phyloP scores from a whole-genome alignment of 2,113 vertebrate genomes.

The Xiphophorus couchianus region DNA sequence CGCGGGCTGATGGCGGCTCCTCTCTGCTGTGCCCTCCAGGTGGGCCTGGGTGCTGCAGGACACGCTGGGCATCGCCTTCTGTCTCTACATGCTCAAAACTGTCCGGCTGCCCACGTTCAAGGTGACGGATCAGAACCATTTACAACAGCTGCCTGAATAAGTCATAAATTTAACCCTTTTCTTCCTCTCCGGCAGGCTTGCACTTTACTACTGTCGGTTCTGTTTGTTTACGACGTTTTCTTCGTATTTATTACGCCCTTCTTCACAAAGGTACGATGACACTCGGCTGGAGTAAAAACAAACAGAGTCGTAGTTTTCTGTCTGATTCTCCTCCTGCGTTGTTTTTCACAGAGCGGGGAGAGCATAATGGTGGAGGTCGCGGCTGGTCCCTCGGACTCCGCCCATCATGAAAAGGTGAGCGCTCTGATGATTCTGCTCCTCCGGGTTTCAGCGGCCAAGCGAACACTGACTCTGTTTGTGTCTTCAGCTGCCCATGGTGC shows the following conservation, averaged over 20 bases:
- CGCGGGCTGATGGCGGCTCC: background rate
- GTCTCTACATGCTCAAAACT: constrained; percentile 95
- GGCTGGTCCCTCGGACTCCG: constrained; percentile 89
- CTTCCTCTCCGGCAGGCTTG: constrained; percentile 83
- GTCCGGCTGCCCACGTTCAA: constrained; percentile 95
- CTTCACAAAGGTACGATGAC: constrained; percentile 86
- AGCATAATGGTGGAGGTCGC: constrained; percentile 99
- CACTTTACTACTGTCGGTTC: constrained; percentile 89
- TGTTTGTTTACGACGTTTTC: constrained; percentile 95
- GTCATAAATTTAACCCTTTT: background rate
- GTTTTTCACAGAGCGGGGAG: constrained; percentile 84
- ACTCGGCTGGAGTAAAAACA: background rate
- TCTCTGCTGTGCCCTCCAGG: constrained; percentile 68
- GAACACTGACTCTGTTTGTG: constrained; percentile 12
- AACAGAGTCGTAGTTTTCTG: background rate
- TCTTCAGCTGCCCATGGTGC: constrained; percentile 93
- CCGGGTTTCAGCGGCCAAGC: background rate
- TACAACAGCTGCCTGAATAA: background rate
- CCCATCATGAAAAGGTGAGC: constrained; percentile 91
- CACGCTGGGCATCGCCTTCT: constrained; percentile 91
- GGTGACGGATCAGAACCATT: constrained; percentile 69
- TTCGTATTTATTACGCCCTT: constrained; percentile 96
- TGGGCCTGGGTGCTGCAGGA: constrained; percentile 98
- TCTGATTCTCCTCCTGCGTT: background rate
- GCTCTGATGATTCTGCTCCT: background rate